Evolutionary conservation across 2,888 invertebrate genomes (phyloP), one percentile per base, ranked within the genome.

Genomic region (Apamea monoglypha): DNA sequence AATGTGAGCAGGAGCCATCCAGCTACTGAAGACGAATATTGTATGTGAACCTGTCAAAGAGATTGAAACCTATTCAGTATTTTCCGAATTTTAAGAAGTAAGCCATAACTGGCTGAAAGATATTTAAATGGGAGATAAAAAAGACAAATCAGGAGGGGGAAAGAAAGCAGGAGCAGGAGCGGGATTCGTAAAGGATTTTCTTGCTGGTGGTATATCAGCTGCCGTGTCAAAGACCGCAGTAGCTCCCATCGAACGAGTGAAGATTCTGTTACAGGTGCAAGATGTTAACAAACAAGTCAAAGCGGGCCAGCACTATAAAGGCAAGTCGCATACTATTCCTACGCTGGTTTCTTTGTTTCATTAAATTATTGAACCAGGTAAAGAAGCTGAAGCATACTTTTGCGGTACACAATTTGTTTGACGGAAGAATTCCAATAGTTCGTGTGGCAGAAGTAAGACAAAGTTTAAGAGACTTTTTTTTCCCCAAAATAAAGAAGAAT

Each of bases 181-280:
- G 6, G 66, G 44, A 10, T 86, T 86, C 40, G 0, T 98, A 90
- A 99, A 99, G 97, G 99, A 99, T 97, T 99, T 99, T 94, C 94
- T 98, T 82, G 99, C 99, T 87, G 99, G 99, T 90, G 99, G 99
- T 87, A 97, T 99, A 72, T 98, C 99, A 68, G 99, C 99, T 56
- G 99, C 99, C 67, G 98, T 99, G 88, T 99, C 99, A 74, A 99
- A 99, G 95, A 99, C 99, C 69, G 98, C 98, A 66, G 99, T 99
- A 83, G 99, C 99, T 32, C 99, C 99, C 79, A 99, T 99, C 92
- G 99, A 99, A 97, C 98, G 99, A 93, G 99, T 99, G 71, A 99
- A 99, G 95, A 97, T 99, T 89, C 97, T 99, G 84, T 97, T 99
- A 88, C 99, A 99, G 97, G 99, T 99, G 88, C 99, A 99, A 97